Evolutionary conservation across 2,797 vertebrate species (phyloP).

Genomic region (Dendrocincla fuliginosa): DNA sequence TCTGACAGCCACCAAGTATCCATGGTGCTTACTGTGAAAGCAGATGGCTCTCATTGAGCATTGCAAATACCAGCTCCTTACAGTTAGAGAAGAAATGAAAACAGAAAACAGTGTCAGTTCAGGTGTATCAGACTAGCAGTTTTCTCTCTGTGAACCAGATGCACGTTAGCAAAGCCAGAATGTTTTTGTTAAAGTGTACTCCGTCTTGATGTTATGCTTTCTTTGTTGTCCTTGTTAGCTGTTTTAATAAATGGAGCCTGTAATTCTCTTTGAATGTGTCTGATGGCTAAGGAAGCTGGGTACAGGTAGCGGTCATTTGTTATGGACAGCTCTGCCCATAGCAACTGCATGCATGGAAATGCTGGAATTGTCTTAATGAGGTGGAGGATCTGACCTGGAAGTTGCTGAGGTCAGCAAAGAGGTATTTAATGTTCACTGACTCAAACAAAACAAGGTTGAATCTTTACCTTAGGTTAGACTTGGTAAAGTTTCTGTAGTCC

Average conservation of each 20-base stretch:
- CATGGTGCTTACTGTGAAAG: not conserved
- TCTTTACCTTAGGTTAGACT: not conserved
- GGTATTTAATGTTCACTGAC: not conserved
- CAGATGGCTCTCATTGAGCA: not conserved
- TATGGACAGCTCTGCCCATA: not conserved
- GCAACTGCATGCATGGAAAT: not conserved
- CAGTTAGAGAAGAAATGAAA: not conserved
- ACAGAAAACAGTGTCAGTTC: not conserved
- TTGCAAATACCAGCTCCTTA: not conserved
- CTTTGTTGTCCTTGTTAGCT: conserved; percentile 14
- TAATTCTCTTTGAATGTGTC: not conserved
- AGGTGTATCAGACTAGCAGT: not conserved
- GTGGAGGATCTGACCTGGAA: not conserved
- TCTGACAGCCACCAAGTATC: not conserved
- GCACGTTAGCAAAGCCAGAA: not conserved
- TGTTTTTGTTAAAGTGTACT: not conserved
- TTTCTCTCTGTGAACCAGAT: not conserved
- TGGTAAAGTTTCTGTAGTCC: not conserved
- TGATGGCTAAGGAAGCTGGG: not conserved
- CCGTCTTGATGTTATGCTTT: not conserved
- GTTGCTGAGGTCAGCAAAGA: not conserved
- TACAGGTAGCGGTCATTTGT: not conserved
- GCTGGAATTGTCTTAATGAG: not conserved
- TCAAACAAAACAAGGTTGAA: not conserved
- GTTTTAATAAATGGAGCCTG: not conserved